Evolutionary conservation across 2,113 vertebrate species (phyloP).

Genomic region (Nematolebias whitei): DNA sequence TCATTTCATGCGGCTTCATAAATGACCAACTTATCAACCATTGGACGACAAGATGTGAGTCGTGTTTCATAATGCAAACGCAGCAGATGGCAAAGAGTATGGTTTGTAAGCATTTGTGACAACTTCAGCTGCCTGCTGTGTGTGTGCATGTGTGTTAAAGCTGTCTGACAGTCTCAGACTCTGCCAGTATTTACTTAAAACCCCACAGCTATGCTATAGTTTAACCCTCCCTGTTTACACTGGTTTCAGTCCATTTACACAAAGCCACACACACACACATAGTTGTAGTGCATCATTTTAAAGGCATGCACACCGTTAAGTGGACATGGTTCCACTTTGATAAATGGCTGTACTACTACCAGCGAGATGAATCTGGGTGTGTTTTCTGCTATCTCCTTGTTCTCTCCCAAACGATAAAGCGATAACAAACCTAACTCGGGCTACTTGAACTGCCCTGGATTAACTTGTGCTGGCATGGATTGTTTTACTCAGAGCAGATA

Average conservation of each 20-base stretch:
- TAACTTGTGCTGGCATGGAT: constrained; percentile 28
- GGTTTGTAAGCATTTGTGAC: constrained; percentile 34
- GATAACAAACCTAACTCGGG: constrained; percentile 37
- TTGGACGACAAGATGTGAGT: constrained; percentile 49
- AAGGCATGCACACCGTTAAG: constrained; percentile 50
- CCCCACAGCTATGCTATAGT: constrained; percentile 55
- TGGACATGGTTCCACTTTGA: constrained; percentile 44
- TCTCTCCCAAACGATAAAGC: constrained; percentile 25
- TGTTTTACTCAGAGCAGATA: constrained; percentile 35
- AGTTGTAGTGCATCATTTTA: constrained; percentile 42
- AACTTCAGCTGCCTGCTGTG: constrained; percentile 50
- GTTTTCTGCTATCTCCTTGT: constrained; percentile 45
- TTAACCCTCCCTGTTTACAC: constrained; percentile 63
- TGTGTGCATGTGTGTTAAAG: constrained; percentile 17
- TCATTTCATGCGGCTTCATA: constrained; percentile 33
- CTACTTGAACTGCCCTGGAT: constrained; percentile 21
- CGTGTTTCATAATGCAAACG: constrained; percentile 50
- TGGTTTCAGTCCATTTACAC: constrained; percentile 23
- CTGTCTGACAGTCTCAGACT: constrained; percentile 38
- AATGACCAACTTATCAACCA: constrained; percentile 51
- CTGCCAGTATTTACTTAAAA: constrained; percentile 63
- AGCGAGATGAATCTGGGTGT: constrained; percentile 51
- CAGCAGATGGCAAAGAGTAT: constrained; percentile 56
- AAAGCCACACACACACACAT: neutral
- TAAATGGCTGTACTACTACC: constrained; percentile 49